Evolutionary conservation across 2,797 vertebrate genomes (phyloP), one percentile per base, ranked within the genome.

Genomic region (Ataeniobius toweri): DNA sequence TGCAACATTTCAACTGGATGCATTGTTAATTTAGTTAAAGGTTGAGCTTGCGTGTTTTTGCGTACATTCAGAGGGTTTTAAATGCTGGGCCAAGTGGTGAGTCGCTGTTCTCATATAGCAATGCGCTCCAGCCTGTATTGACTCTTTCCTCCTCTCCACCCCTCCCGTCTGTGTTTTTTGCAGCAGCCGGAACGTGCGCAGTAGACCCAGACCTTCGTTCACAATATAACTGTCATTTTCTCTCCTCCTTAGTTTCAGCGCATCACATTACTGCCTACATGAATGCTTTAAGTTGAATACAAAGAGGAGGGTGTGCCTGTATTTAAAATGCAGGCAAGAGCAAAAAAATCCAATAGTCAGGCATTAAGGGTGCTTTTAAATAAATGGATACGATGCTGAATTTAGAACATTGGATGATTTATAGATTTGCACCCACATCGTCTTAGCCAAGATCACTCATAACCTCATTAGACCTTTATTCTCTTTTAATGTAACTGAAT

Each of bases 61-160:
- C 71, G 59, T 80, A 80, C 73, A 80, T 83, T 71, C 71, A 24
- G 79, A 71, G 76, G 76, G 81, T 78, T 74, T 67, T 80, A 74
- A 85, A 80, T 71, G 77, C 83, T 78, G 83, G 75, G 84, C 77
- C 75, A 75, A 75, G 31, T 58, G 83, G 87, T 94, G 92, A 93
- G 86, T 94, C 94, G 93, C 88, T 83, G 86, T 85, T 88, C 88
- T 91, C 89, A 59, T 83, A 86, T 85, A 88, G 83, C 84, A 12
- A 16, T 12, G 67, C 76, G 75, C 81, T 83, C 83, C 13, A 51
- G 76, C 53, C 83, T 59, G 77, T 90, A 91, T 91, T 86, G 84
- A 91, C 89, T 88, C 83, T 26, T 71, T 39, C 73, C 75, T 48
- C 72, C 67, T 41, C 61, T 67, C 80, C 63, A 36, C 6, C 36